Percentiles rank a stretch among this genome's conserved stretches.
phyloP scores from a whole-genome alignment of 2,888 invertebrate species.

The Plagodis pulveraria region DNA sequence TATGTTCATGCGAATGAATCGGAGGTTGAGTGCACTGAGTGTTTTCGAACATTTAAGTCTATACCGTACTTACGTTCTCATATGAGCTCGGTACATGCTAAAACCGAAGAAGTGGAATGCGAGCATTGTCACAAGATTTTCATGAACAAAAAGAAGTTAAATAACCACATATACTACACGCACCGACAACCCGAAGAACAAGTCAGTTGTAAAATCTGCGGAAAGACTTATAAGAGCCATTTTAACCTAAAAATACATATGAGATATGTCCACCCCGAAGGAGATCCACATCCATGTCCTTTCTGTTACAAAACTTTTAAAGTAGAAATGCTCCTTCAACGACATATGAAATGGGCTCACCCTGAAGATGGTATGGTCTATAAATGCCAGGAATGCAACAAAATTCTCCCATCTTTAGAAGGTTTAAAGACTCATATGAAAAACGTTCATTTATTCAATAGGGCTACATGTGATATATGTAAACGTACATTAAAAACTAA shows the following conservation, averaged over 20 bases:
- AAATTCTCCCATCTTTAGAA: slow-evolving; percentile 41
- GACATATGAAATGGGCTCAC: slow-evolving; percentile 54
- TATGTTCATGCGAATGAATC: slow-evolving; percentile 46
- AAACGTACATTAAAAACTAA: slow-evolving; percentile 35
- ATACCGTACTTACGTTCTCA: slow-evolving; percentile 47
- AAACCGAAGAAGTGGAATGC: slow-evolving; percentile 39
- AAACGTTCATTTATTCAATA: slow-evolving; percentile 43
- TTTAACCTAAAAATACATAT: slow-evolving; percentile 52
- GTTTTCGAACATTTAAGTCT: slow-evolving; percentile 49
- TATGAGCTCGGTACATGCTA: slow-evolving; percentile 44
- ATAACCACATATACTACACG: slow-evolving; percentile 52
- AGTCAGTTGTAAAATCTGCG: slow-evolving; percentile 45
- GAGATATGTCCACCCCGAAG: slow-evolving; percentile 48
- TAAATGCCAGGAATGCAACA: slow-evolving; percentile 47
- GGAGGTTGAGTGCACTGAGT: slow-evolving; percentile 44
- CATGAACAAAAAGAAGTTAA: slow-evolving; percentile 46
- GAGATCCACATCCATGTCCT: slow-evolving; percentile 40
- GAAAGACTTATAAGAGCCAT: slow-evolving; percentile 48
- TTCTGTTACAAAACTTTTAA: slow-evolving; percentile 50
- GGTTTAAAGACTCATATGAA: slow-evolving; percentile 42
- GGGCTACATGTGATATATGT: slow-evolving; percentile 34
- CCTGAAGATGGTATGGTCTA: slow-evolving; percentile 48
- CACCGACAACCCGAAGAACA: slow-evolving; percentile 47
- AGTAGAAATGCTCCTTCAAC: slow-evolving; percentile 47
- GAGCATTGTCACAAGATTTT: slow-evolving; percentile 48